Conservation (phyloP, 2,113 vertebrate genomes). For the Sterna hirundo region DNA sequence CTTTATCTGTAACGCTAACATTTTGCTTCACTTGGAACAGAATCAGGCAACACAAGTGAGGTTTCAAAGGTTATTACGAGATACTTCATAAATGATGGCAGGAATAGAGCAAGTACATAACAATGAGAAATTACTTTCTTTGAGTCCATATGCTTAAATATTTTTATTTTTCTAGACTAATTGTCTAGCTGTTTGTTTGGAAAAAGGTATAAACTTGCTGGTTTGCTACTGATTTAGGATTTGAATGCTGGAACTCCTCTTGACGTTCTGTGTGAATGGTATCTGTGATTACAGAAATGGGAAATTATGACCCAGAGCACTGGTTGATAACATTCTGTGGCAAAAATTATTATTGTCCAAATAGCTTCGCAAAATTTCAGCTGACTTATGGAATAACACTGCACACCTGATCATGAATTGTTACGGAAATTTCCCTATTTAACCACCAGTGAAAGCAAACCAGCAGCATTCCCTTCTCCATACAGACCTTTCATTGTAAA, state of each 20-base stretch:
- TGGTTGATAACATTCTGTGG: not conserved
- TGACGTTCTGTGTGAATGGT: not conserved
- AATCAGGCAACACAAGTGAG: not conserved
- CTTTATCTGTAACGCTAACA: not conserved
- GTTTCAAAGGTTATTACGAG: not conserved
- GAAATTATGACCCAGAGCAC: not conserved
- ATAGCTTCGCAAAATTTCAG: not conserved
- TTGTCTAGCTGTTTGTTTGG: not conserved
- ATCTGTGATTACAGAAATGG: not conserved
- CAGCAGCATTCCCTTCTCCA: not conserved
- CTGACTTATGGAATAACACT: not conserved
- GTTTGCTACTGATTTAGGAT: not conserved
- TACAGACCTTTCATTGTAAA: conserved; percentile 5
- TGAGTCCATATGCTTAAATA: not conserved
- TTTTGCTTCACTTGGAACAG: not conserved
- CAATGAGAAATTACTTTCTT: not conserved
- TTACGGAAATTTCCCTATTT: not conserved
- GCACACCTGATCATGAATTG: not conserved
- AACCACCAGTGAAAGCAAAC: not conserved
- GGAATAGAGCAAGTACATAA: not conserved
- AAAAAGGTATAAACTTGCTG: not conserved
- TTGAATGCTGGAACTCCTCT: not conserved
- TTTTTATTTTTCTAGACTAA: not conserved
- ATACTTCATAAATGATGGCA: not conserved
- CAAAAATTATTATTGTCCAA: not conserved